Base-by-base conservation (phyloP, 2,797 vertebrate species). In the Gorsachius magnificus region DNA sequence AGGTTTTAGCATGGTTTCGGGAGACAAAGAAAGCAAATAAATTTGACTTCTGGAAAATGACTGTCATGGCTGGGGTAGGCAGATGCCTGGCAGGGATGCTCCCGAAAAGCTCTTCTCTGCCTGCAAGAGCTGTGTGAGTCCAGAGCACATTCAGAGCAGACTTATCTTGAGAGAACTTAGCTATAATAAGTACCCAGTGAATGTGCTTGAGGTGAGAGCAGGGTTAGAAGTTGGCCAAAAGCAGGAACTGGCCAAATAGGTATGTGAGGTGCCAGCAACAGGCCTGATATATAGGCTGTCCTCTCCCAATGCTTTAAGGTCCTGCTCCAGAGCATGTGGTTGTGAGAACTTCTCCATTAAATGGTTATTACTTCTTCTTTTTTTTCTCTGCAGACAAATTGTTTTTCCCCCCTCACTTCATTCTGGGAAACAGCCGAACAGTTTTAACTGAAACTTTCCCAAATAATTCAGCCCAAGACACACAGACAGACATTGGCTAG, bases 371-470 rank as follows among this genome's bases (percentile, higher is more conserved):
- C 48, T 50, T 21, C 11, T 48, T 25, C 45, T 26, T 56, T 60
- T 36, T 24, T 35, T 46, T n/a, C 36, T 66, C 26, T 75, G 16
- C 69, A 95, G 94, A 90, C 86, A 94, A 95, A 90, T 94, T 87
- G 60, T 18, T 94, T 91, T 54, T 11, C 43, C 90, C 68, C 71
- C 54, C 22, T 80, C 70, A 36, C 90, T 95, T 95, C 78, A 86
- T 93, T 93, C 87, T 93, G 83, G 75, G 75, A 95, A 83, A 56
- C 5, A 25, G 93, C 57, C 1, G 3, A 93, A 65, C 68, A 71
- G 46, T 93, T 96, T 87, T 83, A 91, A 85, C 89, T 89, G 89
- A 95, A 96, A 93, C 87, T 94, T 95, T 91, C 92, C 82, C 84
- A 87, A 95, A 95, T 94, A 94, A 90, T 68, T 89, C 81, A 94